A percentile compares a stretch with the other conserved stretches of the same genome.
phyloP scores from a whole-genome alignment of 1,140 invertebrate species.

The Anthonomus grandis region DNA sequence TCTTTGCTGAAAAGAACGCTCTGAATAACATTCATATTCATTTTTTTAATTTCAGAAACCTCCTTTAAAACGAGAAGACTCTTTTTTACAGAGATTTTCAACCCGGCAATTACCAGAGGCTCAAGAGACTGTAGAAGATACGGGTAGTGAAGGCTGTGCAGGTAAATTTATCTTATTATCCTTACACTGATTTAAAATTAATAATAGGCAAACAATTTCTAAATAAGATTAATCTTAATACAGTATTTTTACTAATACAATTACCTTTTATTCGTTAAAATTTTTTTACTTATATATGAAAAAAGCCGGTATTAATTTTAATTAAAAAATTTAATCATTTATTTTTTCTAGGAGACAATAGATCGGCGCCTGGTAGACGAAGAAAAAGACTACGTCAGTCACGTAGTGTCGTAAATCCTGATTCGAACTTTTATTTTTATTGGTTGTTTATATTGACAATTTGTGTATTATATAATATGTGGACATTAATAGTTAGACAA shows the following conservation, averaged over 20 bases:
- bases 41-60: constrained; percentile 60
- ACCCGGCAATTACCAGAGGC: constrained; percentile 85
- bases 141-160: constrained; percentile 63
- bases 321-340: too few relatives aligned
- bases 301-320: too few relatives aligned
- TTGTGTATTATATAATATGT: constrained; percentile 91
- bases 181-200: too few relatives aligned
- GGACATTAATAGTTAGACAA: constrained; percentile 92
- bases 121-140: constrained; percentile 74
- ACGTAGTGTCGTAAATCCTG: constrained; percentile 89
- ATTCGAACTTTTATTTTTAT: constrained; percentile 93
- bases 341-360: constrained; percentile 51
- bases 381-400: constrained; percentile 65
- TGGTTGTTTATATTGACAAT: constrained; percentile 87
- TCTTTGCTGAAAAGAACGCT: too few relatives aligned
- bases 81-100: constrained; percentile 91
- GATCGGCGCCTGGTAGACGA: constrained; percentile 57
- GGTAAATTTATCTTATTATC: constrained; percentile 31
- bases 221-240: too few relatives aligned
- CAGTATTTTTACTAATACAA: too few relatives aligned
- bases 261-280: too few relatives aligned
- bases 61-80: constrained; percentile 87
- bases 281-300: too few relatives aligned
- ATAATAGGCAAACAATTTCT: too few relatives aligned
- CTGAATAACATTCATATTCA: neutral